These are phyloP conservation scores for Scarus forsteni DNA, from an alignment of 2,797 vertebrate genomes.

Conservation along the genomic window DNA sequence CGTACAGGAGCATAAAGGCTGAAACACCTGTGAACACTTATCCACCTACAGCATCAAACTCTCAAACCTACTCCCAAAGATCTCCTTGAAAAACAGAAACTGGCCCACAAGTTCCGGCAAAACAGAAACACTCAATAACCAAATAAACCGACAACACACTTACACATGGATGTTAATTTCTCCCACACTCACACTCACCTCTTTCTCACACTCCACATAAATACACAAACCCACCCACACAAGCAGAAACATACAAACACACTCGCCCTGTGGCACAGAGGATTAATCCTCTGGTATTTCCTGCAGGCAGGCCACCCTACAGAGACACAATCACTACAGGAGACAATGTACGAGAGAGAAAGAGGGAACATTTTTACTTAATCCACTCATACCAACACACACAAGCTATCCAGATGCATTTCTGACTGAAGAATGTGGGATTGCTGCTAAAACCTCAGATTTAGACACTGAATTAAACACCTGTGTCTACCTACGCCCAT, in stretches of 20 bases:
- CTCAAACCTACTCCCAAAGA: constrained; percentile 11
- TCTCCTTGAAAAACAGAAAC: neutral
- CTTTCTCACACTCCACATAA: constrained; percentile 43
- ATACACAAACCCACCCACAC: constrained; percentile 57
- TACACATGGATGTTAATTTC: constrained; percentile 47
- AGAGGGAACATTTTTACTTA: constrained; percentile 36
- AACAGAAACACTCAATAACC: constrained; percentile 34
- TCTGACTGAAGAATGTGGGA: neutral
- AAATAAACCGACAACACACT: constrained; percentile 28
- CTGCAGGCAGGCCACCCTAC: constrained; percentile 65
- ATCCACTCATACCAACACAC: constrained; percentile 23
- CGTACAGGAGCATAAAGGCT: constrained; percentile 1
- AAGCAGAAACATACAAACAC: constrained; percentile 51
- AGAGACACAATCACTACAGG: constrained; percentile 45
- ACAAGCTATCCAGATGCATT: neutral
- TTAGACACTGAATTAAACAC: neutral
- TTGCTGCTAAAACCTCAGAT: neutral
- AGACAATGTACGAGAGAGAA: constrained; percentile 40
- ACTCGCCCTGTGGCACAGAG: constrained; percentile 39
- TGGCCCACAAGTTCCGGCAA: constrained; percentile 26
- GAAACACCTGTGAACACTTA: constrained; percentile 36
- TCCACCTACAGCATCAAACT: constrained; percentile 8
- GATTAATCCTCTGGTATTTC: constrained; percentile 72
- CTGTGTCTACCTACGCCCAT: neutral
- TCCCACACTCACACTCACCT: constrained; percentile 20